Percentiles rank a stretch among this genome's conserved stretches.
These are phyloP conservation scores for Lacerta agilis DNA, from an alignment of 2,797 vertebrate species.

Conservation along the genomic window DNA sequence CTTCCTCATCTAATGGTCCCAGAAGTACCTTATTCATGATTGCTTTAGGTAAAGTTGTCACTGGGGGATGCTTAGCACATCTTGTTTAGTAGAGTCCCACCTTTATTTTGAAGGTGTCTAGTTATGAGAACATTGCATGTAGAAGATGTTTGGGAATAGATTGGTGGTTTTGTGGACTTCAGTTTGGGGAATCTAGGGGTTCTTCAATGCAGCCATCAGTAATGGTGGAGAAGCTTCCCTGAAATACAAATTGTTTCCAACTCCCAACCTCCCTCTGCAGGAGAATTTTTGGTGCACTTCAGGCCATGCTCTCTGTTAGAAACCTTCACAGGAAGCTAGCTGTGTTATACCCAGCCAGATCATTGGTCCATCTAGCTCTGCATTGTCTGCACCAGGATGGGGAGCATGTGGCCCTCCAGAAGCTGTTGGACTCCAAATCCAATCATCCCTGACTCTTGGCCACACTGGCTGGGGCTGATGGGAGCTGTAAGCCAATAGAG, in stretches of 20 bases:
- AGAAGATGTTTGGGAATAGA: neutral
- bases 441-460: too few relatives aligned
- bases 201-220: neutral
- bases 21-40: slow-evolving; percentile 5
- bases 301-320: neutral
- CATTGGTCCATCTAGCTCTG: too few relatives aligned
- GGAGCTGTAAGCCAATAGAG: too few relatives aligned
- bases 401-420: too few relatives aligned
- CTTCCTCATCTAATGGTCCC: slow-evolving; percentile 4
- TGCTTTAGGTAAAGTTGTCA: slow-evolving; percentile 18
- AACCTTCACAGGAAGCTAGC: too few relatives aligned
- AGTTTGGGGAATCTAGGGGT: neutral
- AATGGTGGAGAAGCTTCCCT: neutral
- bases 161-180: neutral
- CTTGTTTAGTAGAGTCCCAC: neutral
- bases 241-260: neutral
- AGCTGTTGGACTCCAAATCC: too few relatives aligned
- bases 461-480: too few relatives aligned
- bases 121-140: neutral
- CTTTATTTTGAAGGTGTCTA: neutral
- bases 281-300: neutral
- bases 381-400: too few relatives aligned
- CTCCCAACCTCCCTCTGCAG: neutral
- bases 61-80: neutral
- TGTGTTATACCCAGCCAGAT: too few relatives aligned